A percentile compares a stretch with the other conserved stretches of the same genome.
Conservation (phyloP, 2,888 invertebrate species). For the Agrenia bidenticulata region DNA sequence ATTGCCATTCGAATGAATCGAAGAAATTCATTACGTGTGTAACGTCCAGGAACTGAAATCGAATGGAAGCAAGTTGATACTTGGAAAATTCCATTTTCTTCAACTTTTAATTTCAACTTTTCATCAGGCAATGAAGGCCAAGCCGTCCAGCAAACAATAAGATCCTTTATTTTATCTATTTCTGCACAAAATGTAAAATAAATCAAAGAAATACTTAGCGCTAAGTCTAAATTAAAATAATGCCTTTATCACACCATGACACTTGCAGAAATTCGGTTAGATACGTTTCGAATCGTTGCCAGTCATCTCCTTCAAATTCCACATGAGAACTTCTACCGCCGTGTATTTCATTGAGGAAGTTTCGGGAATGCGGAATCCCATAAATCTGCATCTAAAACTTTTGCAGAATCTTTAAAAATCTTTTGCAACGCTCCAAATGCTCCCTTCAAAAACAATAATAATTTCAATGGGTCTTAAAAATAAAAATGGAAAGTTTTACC, state of each 20-base stretch:
- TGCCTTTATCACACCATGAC: too few relatives aligned
- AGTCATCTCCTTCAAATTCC: too few relatives aligned
- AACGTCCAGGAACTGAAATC: not conserved
- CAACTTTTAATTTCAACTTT: not conserved
- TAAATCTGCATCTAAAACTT: conserved; percentile 84
- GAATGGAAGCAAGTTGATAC: not conserved
- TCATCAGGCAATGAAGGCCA: not conserved
- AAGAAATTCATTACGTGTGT: not conserved
- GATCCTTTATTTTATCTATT: not conserved
- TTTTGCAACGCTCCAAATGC: conserved; percentile 98
- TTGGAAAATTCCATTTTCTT: not conserved
- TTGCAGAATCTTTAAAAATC: conserved; percentile 97
- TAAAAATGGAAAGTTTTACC: conserved; percentile 60
- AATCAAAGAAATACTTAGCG: not conserved
- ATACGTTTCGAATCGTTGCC: too few relatives aligned
- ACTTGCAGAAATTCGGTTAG: not conserved
- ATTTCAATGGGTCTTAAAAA: not conserved
- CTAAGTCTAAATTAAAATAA: too few relatives aligned
- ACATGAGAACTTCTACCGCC: not conserved
- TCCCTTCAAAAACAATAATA: conserved; percentile 27
- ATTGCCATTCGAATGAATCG: not conserved
- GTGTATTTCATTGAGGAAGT: not conserved
- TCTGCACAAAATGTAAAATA: not conserved
- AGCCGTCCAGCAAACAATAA: not conserved
- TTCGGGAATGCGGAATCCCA: too few relatives aligned